Conservation (phyloP, 1,140 invertebrate genomes). For the Pogonomyrmex californicus region DNA sequence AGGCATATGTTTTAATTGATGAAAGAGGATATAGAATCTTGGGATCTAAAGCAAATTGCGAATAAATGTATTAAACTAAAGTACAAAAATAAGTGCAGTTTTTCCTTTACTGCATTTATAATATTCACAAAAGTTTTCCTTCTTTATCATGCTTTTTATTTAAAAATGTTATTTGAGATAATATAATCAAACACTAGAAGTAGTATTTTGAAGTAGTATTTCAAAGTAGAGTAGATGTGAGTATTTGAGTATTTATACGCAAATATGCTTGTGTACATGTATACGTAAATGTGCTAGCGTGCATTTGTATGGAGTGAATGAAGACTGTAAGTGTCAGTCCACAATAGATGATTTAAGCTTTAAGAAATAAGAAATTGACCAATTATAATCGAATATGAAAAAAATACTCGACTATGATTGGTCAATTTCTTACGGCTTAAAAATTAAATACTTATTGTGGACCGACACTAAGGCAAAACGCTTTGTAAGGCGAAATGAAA, state of each 20-base stretch:
- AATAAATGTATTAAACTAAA: slow-evolving; percentile 37
- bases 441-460: too few relatives aligned
- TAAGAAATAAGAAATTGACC: too few relatives aligned
- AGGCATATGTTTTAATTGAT: not conserved
- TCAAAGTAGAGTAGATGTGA: not conserved
- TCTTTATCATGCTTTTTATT: not conserved
- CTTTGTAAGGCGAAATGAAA: too few relatives aligned
- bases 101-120: slow-evolving; percentile 12
- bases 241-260: not conserved
- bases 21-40: not conserved
- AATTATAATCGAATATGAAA: too few relatives aligned
- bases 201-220: too few relatives aligned
- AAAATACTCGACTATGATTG: too few relatives aligned
- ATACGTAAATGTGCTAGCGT: not conserved
- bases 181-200: not conserved
- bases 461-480: too few relatives aligned
- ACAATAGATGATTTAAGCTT: too few relatives aligned
- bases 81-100: slow-evolving; percentile 19
- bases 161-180: not conserved
- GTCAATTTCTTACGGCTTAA: too few relatives aligned
- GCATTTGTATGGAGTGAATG: not conserved
- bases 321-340: too few relatives aligned
- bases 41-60: slow-evolving; percentile 4
- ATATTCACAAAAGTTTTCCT: not conserved
- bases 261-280: not conserved